Evolutionary conservation across 1,140 invertebrate genomes (phyloP).

Genomic region (Euglossa dilemma): DNA sequence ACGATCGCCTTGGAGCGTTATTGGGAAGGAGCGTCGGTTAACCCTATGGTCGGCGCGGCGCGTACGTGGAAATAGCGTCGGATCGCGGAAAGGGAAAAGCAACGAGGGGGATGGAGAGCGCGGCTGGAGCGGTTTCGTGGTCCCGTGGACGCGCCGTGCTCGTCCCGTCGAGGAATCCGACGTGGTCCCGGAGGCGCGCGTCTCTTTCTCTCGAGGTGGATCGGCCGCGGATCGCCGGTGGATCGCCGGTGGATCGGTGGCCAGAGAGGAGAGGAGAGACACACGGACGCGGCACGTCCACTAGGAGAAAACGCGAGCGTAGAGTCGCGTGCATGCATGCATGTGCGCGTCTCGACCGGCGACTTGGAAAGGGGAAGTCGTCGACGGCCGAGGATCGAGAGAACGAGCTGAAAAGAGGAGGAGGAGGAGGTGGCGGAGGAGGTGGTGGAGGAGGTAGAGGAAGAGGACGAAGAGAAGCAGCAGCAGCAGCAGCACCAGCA

Average conservation of each 20-base stretch:
- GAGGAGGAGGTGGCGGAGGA: conserved; percentile 38
- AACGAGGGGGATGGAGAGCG: neutral
- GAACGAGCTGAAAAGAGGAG: conserved; percentile 36
- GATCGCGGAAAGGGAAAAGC: neutral
- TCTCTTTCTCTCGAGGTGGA: conserved; percentile 42
- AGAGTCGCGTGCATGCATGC: conserved; percentile 55
- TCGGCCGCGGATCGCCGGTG: neutral
- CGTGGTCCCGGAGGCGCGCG: conserved; percentile 34
- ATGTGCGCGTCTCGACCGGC: conserved; percentile 72
- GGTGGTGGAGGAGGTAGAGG: conserved; percentile 3
- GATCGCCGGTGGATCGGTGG: neutral
- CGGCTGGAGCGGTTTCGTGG: neutral
- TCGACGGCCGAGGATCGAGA: conserved; percentile 59
- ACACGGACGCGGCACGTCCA: conserved; percentile 18
- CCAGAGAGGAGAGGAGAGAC: neutral
- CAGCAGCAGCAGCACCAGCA: neutral
- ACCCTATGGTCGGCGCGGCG: neutral
- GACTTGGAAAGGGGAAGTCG: conserved; percentile 80
- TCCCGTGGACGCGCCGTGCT: no score
- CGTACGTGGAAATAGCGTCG: neutral
- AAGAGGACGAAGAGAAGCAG: neutral
- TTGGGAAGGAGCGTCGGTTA: neutral
- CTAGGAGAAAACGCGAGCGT: conserved; percentile 49
- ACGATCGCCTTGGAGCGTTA: neutral
- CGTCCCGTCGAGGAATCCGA: conserved; percentile 28